phyloP scores from a whole-genome alignment of 2,113 vertebrate genomes.

The Calonectris borealis region DNA sequence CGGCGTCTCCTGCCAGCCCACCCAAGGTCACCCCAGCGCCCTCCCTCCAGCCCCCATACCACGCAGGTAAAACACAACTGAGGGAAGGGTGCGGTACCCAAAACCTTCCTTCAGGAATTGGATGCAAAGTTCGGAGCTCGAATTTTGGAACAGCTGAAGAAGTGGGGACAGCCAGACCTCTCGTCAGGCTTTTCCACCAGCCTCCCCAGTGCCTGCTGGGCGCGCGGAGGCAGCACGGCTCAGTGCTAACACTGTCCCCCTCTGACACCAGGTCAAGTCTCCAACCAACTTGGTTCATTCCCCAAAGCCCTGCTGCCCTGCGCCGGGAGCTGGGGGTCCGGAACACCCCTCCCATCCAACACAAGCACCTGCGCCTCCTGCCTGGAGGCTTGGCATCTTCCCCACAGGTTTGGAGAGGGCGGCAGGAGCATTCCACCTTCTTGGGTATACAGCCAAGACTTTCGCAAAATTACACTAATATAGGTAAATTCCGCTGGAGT shows the following conservation, averaged over 20 bases:
- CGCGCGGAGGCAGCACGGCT: rapidly evolving
- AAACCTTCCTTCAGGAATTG: neutral
- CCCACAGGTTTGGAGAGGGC: neutral
- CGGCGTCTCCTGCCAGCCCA: neutral
- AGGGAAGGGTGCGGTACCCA: neutral
- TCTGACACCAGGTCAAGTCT: rapidly evolving
- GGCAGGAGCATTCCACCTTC: neutral
- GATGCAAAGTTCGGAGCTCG: rapidly evolving
- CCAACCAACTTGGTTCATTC: rapidly evolving
- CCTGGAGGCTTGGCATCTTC: neutral
- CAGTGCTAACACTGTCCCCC: rapidly evolving
- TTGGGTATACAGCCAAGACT: neutral
- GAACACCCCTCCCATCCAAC: neutral
- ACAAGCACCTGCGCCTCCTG: too few species aligned
- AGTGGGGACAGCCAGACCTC: neutral
- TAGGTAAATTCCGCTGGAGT: neutral
- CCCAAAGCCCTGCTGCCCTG: neutral
- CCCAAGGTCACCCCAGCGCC: neutral
- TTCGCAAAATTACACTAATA: neutral
- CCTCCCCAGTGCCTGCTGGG: neutral
- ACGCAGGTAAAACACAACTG: rapidly evolving
- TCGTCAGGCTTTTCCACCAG: neutral
- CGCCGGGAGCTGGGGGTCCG: rapidly evolving
- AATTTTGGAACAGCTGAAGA: neutral
- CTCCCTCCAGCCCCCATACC: too few species aligned